A percentile compares a stretch with the other conserved stretches of the same genome.
phyloP scores from a whole-genome alignment of 2,888 invertebrate species.

The Amiota mariae region DNA sequence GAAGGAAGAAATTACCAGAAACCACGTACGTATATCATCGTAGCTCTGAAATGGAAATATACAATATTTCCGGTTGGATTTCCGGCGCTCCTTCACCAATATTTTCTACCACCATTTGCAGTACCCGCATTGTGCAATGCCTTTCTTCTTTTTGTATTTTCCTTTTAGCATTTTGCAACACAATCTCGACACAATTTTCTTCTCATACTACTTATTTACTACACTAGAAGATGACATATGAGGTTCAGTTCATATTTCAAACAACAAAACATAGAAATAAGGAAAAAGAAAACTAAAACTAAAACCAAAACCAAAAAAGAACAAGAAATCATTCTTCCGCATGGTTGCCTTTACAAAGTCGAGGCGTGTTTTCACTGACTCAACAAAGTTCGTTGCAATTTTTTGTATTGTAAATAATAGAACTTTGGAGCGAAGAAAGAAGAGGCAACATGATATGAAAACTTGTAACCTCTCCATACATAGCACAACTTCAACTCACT shows the following conservation, averaged over 20 bases:
- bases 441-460: slow-evolving; percentile 9
- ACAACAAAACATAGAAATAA: slow-evolving; percentile 7
- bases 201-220: background rate
- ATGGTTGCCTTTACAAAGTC: slow-evolving; percentile 52
- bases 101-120: background rate
- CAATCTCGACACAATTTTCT: slow-evolving; percentile 10
- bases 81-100: slow-evolving; percentile 1
- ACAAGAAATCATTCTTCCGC: slow-evolving; percentile 56
- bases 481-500: background rate
- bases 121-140: slow-evolving; percentile 1
- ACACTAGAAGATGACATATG: background rate
- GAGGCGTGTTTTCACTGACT: slow-evolving; percentile 21
- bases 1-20: slow-evolving; percentile 3
- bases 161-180: background rate
- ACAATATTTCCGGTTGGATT: background rate
- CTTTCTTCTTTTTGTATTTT: background rate
- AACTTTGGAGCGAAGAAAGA: slow-evolving; percentile 36
- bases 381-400: slow-evolving; percentile 55
- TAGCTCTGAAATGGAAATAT: slow-evolving; percentile 9
- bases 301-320: slow-evolving; percentile 33
- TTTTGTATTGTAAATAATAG: slow-evolving; percentile 69
- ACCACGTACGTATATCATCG: slow-evolving; percentile 5
- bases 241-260: background rate
- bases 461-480: slow-evolving; percentile 10
- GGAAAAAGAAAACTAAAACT: no score